Conservation (phyloP, 1,140 invertebrate genomes). For the Lordiphosa clarofinis region DNA sequence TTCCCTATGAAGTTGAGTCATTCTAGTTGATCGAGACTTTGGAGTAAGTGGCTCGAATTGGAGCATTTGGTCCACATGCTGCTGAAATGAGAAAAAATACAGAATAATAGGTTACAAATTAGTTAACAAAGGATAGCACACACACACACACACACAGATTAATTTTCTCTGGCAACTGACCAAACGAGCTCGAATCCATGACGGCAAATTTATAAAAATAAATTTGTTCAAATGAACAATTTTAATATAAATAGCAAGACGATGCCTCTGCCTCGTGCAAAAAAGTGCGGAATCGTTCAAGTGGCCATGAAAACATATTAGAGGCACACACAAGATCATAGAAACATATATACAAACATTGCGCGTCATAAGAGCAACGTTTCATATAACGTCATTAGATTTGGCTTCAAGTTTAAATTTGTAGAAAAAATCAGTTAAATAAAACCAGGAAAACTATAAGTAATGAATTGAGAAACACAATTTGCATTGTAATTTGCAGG, state of each 20-base stretch:
- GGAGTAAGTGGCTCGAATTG: no score
- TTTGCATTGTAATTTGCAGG: no score
- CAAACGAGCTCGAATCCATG: conserved; percentile 40
- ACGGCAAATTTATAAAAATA: conserved; percentile 34
- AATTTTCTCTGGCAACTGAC: conserved; percentile 30
- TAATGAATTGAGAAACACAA: no score
- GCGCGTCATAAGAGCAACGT: conserved; percentile 3
- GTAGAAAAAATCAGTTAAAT: not conserved
- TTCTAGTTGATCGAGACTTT: no score
- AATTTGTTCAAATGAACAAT: conserved; percentile 6
- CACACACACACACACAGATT: no score
- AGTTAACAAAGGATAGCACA: not conserved
- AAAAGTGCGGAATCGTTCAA: conserved; percentile 22
- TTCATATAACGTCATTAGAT: no score
- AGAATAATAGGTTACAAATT: not conserved
- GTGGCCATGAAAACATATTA: conserved; percentile 41
- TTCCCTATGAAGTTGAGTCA: not conserved
- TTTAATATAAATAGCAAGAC: conserved; percentile 31
- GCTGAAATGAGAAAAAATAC: not conserved
- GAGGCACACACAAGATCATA: conserved; percentile 24
- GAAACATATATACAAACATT: not conserved
- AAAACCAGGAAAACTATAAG: no score
- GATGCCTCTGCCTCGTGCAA: conserved; percentile 1
- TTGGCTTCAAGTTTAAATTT: conserved; percentile 7
- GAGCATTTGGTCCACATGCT: not conserved